Evolutionary conservation across 2,797 vertebrate genomes (phyloP).

Genomic region (Channallabes apus): DNA sequence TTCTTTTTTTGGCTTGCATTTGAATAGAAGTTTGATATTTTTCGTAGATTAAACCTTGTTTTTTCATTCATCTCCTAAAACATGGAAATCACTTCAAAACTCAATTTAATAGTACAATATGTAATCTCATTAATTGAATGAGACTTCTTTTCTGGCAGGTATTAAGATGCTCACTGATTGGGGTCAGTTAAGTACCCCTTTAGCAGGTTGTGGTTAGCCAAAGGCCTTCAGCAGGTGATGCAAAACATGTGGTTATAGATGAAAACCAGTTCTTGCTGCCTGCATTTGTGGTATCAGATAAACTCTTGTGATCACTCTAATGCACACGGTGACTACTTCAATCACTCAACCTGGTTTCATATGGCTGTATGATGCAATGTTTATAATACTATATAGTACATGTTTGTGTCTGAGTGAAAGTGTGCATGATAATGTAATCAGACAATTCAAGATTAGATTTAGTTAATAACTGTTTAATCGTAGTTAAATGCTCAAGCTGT

Average conservation of each 20-base stretch:
- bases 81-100: conserved; percentile 32
- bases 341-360: conserved; percentile 34
- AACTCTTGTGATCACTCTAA: conserved; percentile 51
- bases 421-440: conserved; percentile 3
- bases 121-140: conserved; percentile 51
- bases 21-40: conserved; percentile 61
- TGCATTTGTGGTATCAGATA: conserved; percentile 52
- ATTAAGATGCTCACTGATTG: conserved; percentile 55
- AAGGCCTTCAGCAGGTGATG: conserved; percentile 47
- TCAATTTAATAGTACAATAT: conserved; percentile 42
- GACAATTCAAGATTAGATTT: background rate
- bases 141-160: conserved; percentile 49
- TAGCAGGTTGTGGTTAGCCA: conserved; percentile 43
- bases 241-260: conserved; percentile 59
- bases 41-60: conserved; percentile 38
- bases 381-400: conserved; percentile 15
- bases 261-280: conserved; percentile 51
- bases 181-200: conserved; percentile 56
- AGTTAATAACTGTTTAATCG: conserved; percentile 4
- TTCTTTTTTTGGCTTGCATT: conserved; percentile 52
- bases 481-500: conserved; percentile 3
- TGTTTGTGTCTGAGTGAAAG: background rate
- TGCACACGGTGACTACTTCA: conserved; percentile 42
- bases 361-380: conserved; percentile 34
- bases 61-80: conserved; percentile 55